Conservation (phyloP, 2,888 invertebrate species). For the Nasonia oneida region DNA sequence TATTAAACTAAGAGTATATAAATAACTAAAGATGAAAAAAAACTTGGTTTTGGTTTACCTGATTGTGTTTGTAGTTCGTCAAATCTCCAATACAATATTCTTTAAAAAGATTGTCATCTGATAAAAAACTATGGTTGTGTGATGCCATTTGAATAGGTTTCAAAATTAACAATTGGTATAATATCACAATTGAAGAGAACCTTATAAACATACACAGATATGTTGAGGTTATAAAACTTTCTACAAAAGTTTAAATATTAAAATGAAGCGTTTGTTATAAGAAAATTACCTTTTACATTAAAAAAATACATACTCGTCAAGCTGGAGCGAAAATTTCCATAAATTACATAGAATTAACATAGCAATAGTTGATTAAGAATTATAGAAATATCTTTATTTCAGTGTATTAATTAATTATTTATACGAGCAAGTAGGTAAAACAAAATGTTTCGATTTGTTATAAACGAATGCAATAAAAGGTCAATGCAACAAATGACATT, state of each 20-base stretch:
- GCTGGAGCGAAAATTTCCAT: not conserved
- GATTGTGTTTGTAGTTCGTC: slow-evolving; percentile 39
- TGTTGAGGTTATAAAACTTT: not conserved
- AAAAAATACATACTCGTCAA: not conserved
- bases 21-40: too few species aligned
- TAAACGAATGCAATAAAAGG: too few species aligned
- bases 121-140: slow-evolving; percentile 51
- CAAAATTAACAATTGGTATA: not conserved
- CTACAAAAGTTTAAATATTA: not conserved
- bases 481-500: too few species aligned
- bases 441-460: too few species aligned
- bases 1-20: too few species aligned
- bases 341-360: not conserved
- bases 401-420: too few species aligned
- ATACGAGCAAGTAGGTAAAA: too few species aligned
- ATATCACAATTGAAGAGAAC: not conserved
- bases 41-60: not conserved
- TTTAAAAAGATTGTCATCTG: slow-evolving; percentile 53
- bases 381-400: not conserved
- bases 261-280: not conserved
- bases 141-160: not conserved
- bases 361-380: not conserved
- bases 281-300: not conserved
- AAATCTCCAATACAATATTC: slow-evolving; percentile 58
- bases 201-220: not conserved